A percentile compares a stretch with the other conserved stretches of the same genome.
phyloP scores from a whole-genome alignment of 2,113 vertebrate species.

The Cettia cetti region DNA sequence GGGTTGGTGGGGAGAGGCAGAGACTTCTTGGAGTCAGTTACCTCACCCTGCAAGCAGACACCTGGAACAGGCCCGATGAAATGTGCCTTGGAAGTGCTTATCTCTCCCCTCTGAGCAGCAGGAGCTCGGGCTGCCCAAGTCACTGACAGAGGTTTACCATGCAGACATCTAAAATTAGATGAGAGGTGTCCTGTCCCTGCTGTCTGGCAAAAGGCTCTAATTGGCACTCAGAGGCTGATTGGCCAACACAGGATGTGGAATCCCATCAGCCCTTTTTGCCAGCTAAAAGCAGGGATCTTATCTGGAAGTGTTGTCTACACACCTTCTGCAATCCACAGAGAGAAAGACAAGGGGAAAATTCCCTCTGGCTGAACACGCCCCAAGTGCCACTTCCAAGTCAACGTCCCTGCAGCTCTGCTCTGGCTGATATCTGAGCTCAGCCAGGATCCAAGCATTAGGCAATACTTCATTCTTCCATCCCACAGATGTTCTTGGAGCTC shows the following conservation, averaged over 20 bases:
- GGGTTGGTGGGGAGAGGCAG: not conserved
- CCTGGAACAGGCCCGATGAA: not conserved
- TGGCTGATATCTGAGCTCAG: not conserved
- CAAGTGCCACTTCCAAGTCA: not conserved
- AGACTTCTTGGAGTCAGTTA: not conserved
- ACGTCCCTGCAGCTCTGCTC: not conserved
- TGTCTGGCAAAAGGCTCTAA: not conserved
- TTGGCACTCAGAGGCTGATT: not conserved
- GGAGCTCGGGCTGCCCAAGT: not conserved
- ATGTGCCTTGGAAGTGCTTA: not conserved
- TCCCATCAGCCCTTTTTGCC: not conserved
- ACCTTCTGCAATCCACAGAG: not conserved
- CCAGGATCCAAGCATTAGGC: not conserved
- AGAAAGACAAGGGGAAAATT: not conserved
- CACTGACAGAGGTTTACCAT: not conserved
- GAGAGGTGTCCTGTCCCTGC: not conserved
- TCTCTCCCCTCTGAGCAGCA: not conserved
- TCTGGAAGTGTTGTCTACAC: not conserved
- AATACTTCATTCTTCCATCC: not conserved
- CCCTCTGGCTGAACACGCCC: not conserved
- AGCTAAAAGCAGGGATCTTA: not conserved
- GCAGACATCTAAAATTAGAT: not conserved
- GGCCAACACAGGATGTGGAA: slow-evolving; percentile 5
- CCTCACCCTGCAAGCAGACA: not conserved
- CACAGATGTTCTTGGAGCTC: not conserved